Evolutionary conservation across 2,888 invertebrate species (phyloP).

Genomic region (Leptopilina drosophilae): DNA sequence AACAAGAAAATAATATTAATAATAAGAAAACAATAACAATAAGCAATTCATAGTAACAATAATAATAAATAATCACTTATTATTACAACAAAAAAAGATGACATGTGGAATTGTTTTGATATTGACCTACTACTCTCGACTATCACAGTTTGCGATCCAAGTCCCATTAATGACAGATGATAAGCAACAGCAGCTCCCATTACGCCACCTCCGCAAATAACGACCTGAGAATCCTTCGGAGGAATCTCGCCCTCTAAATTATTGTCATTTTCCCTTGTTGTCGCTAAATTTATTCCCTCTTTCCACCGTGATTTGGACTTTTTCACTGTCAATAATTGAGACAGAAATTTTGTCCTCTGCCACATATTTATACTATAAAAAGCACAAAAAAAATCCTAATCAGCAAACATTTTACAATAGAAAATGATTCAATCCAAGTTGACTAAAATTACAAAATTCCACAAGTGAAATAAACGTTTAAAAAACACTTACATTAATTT

Average conservation of each 20-base stretch:
- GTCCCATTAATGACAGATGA: slow-evolving; percentile 89
- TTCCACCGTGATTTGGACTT: slow-evolving; percentile 43
- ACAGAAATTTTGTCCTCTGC: slow-evolving; percentile 59
- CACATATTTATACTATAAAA: slow-evolving; percentile 59
- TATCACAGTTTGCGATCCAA: slow-evolving; percentile 88
- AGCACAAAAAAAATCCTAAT: not conserved
- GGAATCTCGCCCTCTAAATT: slow-evolving; percentile 59
- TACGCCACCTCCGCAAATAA: slow-evolving; percentile 94
- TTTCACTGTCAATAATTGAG: slow-evolving; percentile 45
- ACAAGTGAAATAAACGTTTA: not conserved
- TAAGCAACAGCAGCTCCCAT: slow-evolving; percentile 96
- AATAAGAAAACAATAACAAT: too few species aligned
- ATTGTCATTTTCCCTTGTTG: not conserved
- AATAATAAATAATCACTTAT: too few species aligned
- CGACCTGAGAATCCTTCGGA: slow-evolving; percentile 83
- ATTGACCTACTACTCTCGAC: slow-evolving; percentile 90
- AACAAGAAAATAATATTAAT: too few species aligned
- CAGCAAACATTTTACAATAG: not conserved
- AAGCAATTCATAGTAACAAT: too few species aligned
- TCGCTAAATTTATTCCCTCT: slow-evolving; percentile 13
- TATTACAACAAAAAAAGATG: too few species aligned
- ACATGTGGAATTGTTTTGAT: not conserved
- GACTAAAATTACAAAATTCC: not conserved
- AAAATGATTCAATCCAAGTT: too few species aligned
- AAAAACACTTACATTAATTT: not conserved